These are phyloP conservation scores for Hormaphis cornu DNA, from an alignment of 1,140 invertebrate genomes.

Conservation along the genomic window DNA sequence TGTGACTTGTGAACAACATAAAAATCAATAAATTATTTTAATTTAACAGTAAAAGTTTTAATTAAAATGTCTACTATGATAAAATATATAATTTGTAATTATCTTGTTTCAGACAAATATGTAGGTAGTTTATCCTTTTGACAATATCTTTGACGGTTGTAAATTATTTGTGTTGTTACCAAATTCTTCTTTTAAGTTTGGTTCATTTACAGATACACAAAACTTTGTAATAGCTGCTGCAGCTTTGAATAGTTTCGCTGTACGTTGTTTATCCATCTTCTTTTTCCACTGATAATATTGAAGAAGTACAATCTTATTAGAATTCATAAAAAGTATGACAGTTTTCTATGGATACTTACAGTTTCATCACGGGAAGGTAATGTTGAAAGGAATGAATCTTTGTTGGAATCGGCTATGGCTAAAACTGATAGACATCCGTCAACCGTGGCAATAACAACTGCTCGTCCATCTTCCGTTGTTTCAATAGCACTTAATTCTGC, in stretches of 20 bases:
- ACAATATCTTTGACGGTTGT: slow-evolving; percentile 7
- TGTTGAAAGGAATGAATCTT: slow-evolving; percentile 52
- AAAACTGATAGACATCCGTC: slow-evolving; percentile 90
- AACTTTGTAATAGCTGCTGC: slow-evolving; percentile 49
- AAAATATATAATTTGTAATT: neutral
- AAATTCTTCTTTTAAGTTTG: slow-evolving; percentile 6
- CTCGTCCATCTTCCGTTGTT: slow-evolving; percentile 69
- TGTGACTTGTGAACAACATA: no score
- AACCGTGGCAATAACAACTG: slow-evolving; percentile 77
- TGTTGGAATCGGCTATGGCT: slow-evolving; percentile 72
- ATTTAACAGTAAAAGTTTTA: neutral
- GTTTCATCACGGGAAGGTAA: slow-evolving; percentile 64
- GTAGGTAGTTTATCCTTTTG: slow-evolving; percentile 9
- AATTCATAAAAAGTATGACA: neutral
- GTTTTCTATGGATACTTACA: slow-evolving; percentile 41
- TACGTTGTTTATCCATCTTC: slow-evolving; percentile 56
- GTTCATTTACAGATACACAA: slow-evolving; percentile 37
- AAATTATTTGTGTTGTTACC: neutral
- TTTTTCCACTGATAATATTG: slow-evolving; percentile 58
- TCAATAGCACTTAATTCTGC: slow-evolving; percentile 81
- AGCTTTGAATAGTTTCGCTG: slow-evolving; percentile 57
- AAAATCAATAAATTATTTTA: neutral
- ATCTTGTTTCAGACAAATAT: neutral
- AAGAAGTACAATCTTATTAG: neutral
- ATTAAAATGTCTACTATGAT: neutral